A percentile compares a stretch with the other conserved stretches of the same genome.
Conservation (phyloP, 1,140 invertebrate genomes). For the Papilio xuthus region DNA sequence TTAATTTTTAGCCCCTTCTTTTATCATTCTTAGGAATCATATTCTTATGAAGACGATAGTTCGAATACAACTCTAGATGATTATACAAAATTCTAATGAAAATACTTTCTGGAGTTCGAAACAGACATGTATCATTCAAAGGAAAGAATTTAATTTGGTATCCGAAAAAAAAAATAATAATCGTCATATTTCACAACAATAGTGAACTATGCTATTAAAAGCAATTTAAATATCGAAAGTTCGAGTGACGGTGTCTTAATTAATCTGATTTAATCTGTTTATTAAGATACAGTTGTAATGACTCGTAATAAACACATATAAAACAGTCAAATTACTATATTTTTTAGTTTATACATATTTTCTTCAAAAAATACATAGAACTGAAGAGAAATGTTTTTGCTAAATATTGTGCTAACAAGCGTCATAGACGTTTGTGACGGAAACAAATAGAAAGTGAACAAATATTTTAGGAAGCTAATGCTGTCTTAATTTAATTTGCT, state of each 20-base stretch:
- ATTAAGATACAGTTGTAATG: not conserved
- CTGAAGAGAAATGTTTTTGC: constrained; percentile 38
- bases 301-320: not conserved
- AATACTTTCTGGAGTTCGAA: too few relatives aligned
- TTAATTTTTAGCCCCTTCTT: too few relatives aligned
- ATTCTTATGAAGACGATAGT: too few relatives aligned
- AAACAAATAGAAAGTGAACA: constrained; percentile 49
- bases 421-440: constrained; percentile 38
- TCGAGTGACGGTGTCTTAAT: constrained; percentile 19
- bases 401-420: constrained; percentile 42
- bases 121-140: not conserved
- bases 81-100: too few relatives aligned
- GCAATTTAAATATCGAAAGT: not conserved
- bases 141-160: not conserved
- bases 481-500: not conserved
- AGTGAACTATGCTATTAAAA: not conserved
- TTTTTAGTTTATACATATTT: not conserved
- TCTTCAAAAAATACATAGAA: not conserved
- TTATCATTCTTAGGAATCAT: too few relatives aligned
- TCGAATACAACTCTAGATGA: too few relatives aligned
- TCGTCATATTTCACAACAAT: not conserved
- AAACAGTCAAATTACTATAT: not conserved
- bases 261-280: constrained; percentile 5
- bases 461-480: constrained; percentile 31
- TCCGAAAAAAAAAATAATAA: not conserved